Evolutionary conservation across 2,113 vertebrate species (phyloP).

Genomic region (Psilopsiagon aymara): DNA sequence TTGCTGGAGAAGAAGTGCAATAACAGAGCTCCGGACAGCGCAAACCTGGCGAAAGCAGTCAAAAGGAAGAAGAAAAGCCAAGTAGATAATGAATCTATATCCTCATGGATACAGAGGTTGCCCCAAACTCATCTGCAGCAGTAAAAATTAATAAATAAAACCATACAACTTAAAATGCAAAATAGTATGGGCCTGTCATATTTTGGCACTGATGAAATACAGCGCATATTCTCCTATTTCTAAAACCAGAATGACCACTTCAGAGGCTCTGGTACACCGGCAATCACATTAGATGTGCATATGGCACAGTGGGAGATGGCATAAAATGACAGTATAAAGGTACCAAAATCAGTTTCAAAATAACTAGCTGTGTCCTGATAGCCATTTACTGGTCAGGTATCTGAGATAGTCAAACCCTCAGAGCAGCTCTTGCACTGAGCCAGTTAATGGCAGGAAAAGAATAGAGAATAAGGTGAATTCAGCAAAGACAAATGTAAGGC

Average conservation of each 20-base stretch:
- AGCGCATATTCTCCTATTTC: neutral
- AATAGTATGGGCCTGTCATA: neutral
- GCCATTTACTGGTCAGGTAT: neutral
- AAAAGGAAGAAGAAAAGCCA: neutral
- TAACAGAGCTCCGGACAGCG: neutral
- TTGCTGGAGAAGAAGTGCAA: constrained; percentile 47
- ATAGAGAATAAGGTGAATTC: neutral
- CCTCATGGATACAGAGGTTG: neutral
- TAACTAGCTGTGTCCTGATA: neutral
- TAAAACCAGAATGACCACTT: neutral
- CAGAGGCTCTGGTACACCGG: rapidly evolving
- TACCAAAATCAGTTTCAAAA: neutral
- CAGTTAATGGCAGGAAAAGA: neutral
- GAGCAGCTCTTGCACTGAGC: neutral
- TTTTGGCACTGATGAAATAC: neutral
- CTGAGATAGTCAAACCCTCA: neutral
- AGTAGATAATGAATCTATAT: neutral
- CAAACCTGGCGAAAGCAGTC: neutral
- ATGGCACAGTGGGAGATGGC: neutral
- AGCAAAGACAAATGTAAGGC: neutral
- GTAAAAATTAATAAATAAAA: neutral
- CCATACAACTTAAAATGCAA: neutral
- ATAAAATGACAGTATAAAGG: neutral
- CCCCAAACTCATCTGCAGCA: neutral
- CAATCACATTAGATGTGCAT: neutral